Evolutionary conservation across 2,888 invertebrate species (phyloP), one percentile per base, ranked within the genome.

Genomic region (Zaprionus obscuricornis): DNA sequence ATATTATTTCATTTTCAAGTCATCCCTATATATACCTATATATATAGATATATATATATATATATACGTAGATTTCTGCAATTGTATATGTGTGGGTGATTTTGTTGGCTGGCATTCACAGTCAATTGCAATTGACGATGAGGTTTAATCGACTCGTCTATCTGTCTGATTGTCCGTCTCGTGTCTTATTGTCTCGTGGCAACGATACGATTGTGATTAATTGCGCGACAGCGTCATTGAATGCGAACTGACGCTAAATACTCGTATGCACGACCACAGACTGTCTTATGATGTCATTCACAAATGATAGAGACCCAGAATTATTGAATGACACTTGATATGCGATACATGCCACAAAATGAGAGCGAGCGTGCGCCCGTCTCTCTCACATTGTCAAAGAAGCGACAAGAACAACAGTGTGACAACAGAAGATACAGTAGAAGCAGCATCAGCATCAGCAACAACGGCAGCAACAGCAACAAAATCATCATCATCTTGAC

Each of bases 211-310:
- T 81, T 81, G 85, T 81, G 79, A 81, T 81, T 85, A 81, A 81
- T 81, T 57, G 83, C 57, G 68, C 57, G 68, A 45, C 70, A 52
- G 58, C 79, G 83, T 85, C 85, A 81, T 85, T 81, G 85, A 68
- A 68, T 57, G 67, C 67, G 83, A 81, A 75, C 83, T 55, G 79
- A 66, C 73, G 67, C 83, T 65, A 63, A 62, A 62, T 62, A 58
- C 11, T 42, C 7, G 17, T 50, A 40, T 68, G 71, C 78, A 78
- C 42, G 60, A 54, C 55, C 64, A 62, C 64, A 42, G 60, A 57
- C 36, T 47, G 34, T 55, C 60, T 43, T 64, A 78, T 78, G 85
- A 83, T 78, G 73, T 75, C 76, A 75, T 75, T 62, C 31, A 11
- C 43, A 31, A 42, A 36, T 62, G 67, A 67, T 65, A 57, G 42